Conservation (phyloP, 2,797 vertebrate genomes). For the Pyrrhura leucotis region DNA sequence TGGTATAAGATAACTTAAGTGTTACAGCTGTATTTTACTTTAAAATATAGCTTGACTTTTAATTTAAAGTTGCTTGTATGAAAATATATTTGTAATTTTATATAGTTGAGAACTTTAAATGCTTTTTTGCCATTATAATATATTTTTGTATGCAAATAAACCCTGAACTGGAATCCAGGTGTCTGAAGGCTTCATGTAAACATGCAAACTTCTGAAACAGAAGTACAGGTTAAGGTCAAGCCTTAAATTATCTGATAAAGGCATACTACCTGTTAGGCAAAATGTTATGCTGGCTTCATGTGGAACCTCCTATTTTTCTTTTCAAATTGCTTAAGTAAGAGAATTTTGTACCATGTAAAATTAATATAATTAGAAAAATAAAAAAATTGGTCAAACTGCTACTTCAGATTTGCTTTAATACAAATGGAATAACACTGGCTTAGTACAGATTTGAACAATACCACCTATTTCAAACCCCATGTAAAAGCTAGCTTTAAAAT, state of each 20-base stretch:
- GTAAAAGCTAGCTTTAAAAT: not conserved
- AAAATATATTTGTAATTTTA: slow-evolving; percentile 93
- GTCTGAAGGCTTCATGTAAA: slow-evolving; percentile 17
- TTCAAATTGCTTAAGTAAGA: not conserved
- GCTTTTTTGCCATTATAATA: slow-evolving; percentile 84
- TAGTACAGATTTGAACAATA: not conserved
- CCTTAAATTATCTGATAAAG: not conserved
- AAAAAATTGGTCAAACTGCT: not conserved
- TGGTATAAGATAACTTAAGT: slow-evolving; percentile 43
- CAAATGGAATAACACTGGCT: not conserved
- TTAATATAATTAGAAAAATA: not conserved
- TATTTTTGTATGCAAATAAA: slow-evolving; percentile 97
- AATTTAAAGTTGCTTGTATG: slow-evolving; percentile 90
- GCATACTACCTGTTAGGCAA: not conserved
- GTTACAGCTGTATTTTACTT: slow-evolving; percentile 71
- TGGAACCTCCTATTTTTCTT: not conserved
- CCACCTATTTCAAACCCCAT: rapidly evolving
- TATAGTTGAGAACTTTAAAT: slow-evolving; percentile 85
- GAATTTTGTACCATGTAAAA: not conserved
- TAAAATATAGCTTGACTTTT: slow-evolving; percentile 81
- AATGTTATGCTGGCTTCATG: not conserved
- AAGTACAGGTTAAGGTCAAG: not conserved
- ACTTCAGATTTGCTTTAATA: not conserved
- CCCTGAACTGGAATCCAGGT: slow-evolving; percentile 51
- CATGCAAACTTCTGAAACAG: not conserved